Evolutionary conservation across 2,113 vertebrate species (phyloP).

Genomic region (Petromus typicus): DNA sequence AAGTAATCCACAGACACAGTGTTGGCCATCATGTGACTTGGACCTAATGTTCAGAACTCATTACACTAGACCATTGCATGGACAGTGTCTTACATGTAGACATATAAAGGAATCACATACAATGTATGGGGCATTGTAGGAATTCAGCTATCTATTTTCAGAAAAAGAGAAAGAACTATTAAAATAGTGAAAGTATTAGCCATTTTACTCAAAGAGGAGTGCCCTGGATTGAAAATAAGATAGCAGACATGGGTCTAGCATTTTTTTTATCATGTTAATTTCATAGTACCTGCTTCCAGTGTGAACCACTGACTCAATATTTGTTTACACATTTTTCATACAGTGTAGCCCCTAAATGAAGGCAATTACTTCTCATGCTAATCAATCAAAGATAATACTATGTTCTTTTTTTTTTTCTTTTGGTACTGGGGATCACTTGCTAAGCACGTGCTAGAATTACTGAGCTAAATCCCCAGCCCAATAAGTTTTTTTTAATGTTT

Average conservation of each 20-base stretch:
- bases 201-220: not conserved
- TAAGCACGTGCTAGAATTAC: no score
- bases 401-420: no score
- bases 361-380: not conserved
- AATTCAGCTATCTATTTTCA: not conserved
- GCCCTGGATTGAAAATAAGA: not conserved
- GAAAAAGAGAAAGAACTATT: no score
- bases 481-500: no score
- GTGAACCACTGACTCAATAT: not conserved
- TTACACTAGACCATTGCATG: not conserved
- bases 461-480: no score
- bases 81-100: not conserved
- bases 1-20: not conserved
- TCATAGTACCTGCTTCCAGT: not conserved
- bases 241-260: not conserved
- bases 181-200: not conserved
- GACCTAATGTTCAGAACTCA: not conserved
- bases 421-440: no score
- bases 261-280: not conserved
- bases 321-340: not conserved
- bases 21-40: no score
- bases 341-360: not conserved
- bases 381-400: not conserved
- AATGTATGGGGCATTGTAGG: not conserved
- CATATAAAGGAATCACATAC: not conserved